Conservation (phyloP, 2,113 vertebrate genomes). For the Mirounga angustirostris region DNA sequence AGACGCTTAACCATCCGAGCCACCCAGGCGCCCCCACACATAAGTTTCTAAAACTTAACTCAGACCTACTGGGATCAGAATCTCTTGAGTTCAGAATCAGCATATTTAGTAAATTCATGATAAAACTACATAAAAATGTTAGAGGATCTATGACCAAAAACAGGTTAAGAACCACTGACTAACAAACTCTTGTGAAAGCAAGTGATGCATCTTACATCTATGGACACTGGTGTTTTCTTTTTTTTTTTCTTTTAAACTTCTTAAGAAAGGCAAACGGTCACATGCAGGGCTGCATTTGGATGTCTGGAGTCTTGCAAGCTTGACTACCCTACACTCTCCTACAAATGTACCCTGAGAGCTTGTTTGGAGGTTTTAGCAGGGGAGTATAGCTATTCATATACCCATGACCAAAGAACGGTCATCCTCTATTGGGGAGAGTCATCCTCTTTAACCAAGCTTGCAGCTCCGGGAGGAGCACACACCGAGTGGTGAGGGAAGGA, state of each 20-base stretch:
- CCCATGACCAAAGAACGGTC: background rate
- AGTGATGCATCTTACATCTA: background rate
- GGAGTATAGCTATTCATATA: background rate
- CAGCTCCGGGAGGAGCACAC: background rate
- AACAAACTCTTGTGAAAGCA: background rate
- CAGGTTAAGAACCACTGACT: background rate
- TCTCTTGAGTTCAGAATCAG: background rate
- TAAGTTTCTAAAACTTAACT: slow-evolving; percentile 22
- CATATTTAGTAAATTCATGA: slow-evolving; percentile 21
- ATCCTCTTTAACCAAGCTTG: background rate
- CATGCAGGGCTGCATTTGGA: background rate
- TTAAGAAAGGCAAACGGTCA: background rate
- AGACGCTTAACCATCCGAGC: no score
- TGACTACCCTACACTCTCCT: background rate
- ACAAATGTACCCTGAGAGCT: background rate
- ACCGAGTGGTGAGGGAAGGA: background rate
- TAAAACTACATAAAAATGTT: slow-evolving; percentile 41
- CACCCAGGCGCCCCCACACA: background rate
- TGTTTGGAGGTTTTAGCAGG: background rate
- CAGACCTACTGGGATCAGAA: background rate
- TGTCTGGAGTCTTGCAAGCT: background rate
- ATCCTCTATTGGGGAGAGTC: background rate
- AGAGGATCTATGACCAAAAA: background rate
- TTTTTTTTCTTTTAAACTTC: background rate
- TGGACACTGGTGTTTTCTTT: background rate